Evolutionary conservation across 2,888 invertebrate genomes (phyloP).

Genomic region (Gordius sp.): DNA sequence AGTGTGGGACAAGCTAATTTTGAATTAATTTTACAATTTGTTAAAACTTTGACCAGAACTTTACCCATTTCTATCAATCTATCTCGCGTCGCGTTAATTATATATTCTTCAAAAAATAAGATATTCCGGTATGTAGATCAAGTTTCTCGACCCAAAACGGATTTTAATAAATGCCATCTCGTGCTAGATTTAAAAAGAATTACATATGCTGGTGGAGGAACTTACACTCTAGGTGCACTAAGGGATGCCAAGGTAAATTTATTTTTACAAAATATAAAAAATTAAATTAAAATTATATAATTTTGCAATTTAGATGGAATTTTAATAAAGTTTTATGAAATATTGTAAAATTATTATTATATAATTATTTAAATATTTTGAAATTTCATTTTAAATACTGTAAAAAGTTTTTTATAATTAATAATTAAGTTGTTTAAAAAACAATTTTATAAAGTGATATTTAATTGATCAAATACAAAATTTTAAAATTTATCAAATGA

Average conservation of each 20-base stretch:
- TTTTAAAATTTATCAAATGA: neutral
- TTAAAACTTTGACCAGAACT: neutral
- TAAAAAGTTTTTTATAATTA: neutral
- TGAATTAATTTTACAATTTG: neutral
- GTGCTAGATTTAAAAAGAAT: neutral
- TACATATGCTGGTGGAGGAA: neutral
- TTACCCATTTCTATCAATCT: neutral
- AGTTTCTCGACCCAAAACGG: neutral
- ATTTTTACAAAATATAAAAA: no score
- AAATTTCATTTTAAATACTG: neutral
- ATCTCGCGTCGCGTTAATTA: neutral
- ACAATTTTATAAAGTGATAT: neutral
- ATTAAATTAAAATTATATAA: neutral
- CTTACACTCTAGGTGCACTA: neutral
- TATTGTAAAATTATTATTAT: neutral
- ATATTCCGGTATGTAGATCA: neutral
- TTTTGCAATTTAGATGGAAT: neutral
- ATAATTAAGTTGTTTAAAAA: neutral
- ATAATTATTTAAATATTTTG: neutral
- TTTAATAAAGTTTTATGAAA: neutral
- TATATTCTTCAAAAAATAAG: neutral
- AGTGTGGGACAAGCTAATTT: neutral
- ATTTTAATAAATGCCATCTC: slow-evolving; percentile 8
- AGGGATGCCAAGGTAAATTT: slow-evolving; percentile 5
- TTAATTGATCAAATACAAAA: neutral